Evolutionary conservation across 2,888 invertebrate genomes (phyloP), one percentile per base, ranked within the genome.

Genomic region (Drosophila putrida): DNA sequence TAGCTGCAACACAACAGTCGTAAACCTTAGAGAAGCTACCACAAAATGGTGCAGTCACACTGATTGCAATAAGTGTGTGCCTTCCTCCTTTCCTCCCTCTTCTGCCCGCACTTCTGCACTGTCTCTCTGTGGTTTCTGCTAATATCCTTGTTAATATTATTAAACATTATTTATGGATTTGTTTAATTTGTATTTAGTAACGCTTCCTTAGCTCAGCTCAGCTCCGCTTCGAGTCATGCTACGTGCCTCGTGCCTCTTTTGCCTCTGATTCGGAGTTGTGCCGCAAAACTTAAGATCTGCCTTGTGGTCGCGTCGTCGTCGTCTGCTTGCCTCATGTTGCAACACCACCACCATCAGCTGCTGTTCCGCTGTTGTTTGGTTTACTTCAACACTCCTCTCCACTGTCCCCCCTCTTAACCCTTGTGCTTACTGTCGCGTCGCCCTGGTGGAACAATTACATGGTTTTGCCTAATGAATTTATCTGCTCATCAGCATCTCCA

Each of bases 381-480:
- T 57, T 57, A 46, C 44, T 51, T 54, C 57, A 31, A 31, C 46
- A 46, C 58, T 4, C 38, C 9, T 43, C 46, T 33, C 51, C 20
- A 51, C 27, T 5, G 27, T 8, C 10, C 33, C 15, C 11, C 28
- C 33, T 43, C 15, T 13, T n/a, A 25, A 9, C 20, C 41, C 9
- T 5, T 25, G 57, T 46, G 67, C 53, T 47, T 60, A 47, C 72
- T 71, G 87, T 78, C 80, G 81, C 82, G 73, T 61, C 69, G 79
- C 46, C 91, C 91, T 90, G 83, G 85, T 85, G 90, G 91, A 91
- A 91, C 91, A 92, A 91, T 91, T 91, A 92, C 90, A 90, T 90
- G 90, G 88, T 91, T 91, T 90, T 90, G 91, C 88, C 90, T 92
- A 91, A 91, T 91, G 91, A 92, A 91, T 91, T 91, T 91, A 91